Conservation (phyloP, 2,888 invertebrate species). For the Xestia c-nigrum region DNA sequence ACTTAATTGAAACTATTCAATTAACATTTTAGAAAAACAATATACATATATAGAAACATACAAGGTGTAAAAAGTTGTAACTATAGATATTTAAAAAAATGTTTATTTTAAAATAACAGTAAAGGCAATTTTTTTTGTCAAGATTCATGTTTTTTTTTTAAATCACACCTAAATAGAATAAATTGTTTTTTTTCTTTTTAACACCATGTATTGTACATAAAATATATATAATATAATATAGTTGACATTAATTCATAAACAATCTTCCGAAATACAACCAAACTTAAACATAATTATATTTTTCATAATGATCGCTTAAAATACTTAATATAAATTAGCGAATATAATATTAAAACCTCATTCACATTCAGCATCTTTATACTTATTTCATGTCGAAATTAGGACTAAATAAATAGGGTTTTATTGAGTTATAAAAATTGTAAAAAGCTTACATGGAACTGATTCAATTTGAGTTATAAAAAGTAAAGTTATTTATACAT, state of each 20-base stretch:
- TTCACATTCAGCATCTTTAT: constrained; percentile 8
- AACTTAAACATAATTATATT: constrained; percentile 19
- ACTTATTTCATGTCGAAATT: constrained; percentile 34
- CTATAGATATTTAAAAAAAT: neutral
- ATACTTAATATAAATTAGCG: constrained; percentile 10
- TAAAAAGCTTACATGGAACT: neutral
- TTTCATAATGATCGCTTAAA: neutral
- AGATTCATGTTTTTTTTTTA: neutral
- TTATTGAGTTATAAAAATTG: neutral
- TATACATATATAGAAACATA: no score
- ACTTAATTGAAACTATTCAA: constrained; percentile 53
- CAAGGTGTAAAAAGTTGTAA: constrained; percentile 13
- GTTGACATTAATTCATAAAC: neutral
- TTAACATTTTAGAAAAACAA: neutral
- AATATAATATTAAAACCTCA: constrained; percentile 10
- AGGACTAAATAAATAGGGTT: neutral
- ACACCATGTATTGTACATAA: neutral
- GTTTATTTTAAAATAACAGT: neutral
- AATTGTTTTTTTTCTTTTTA: neutral
- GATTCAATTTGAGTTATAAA: neutral
- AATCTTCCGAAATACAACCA: neutral
- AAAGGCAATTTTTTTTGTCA: neutral
- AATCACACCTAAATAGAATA: neutral
- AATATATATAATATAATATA: neutral
- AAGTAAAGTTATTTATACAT: neutral